Evolutionary conservation across 2,797 vertebrate species (phyloP), one percentile per base, ranked within the genome.

Genomic region (Microchirus variegatus): DNA sequence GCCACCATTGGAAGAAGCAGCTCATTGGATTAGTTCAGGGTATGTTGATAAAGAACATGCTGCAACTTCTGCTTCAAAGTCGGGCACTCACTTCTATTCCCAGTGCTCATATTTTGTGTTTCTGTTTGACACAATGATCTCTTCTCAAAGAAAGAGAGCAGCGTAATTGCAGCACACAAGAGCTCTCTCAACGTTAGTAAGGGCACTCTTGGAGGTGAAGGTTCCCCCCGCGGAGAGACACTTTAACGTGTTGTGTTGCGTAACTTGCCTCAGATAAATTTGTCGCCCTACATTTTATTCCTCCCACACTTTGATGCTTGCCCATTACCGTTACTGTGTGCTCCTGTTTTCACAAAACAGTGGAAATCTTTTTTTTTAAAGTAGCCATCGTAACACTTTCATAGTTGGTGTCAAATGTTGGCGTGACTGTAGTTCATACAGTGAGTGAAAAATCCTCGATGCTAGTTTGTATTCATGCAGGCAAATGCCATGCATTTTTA

Each of bases 231-330:
- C n/a, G 26, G 16, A 48, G 35, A 5, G 49, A 52, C 3, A 2
- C 42, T 48, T n/a, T 15, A 46, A 31, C 12, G 13, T 37, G 40
- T 73, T 75, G 63, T 57, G 37, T 73, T 75, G 63, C 54, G 37
- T 63, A 62, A 73, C 67, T 57, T 63, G 46, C 26, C 41, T 53
- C 53, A 58, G 16, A 67, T 69, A n/a, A n/a, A n/a, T n/a, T n/a
- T 37, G 11, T 58, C 73, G 69, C 5, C 70, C 77, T 46, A 72
- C 44, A 75, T 71, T 47, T 63, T 55, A 77, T 64, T 40, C 74
- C 47, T 42, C 53, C 62, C 13, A n/a, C 53, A 48, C 41, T 40
- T 17, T 42, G 26, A 36, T 41, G 14, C 19, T n/a, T n/a, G n/a
- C n/a, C n/a, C n/a, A n/a, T n/a, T n/a, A n/a, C 4, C 41, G 7